Evolutionary conservation across 1,140 invertebrate genomes (phyloP).

Genomic region (Euwallacea similis): DNA sequence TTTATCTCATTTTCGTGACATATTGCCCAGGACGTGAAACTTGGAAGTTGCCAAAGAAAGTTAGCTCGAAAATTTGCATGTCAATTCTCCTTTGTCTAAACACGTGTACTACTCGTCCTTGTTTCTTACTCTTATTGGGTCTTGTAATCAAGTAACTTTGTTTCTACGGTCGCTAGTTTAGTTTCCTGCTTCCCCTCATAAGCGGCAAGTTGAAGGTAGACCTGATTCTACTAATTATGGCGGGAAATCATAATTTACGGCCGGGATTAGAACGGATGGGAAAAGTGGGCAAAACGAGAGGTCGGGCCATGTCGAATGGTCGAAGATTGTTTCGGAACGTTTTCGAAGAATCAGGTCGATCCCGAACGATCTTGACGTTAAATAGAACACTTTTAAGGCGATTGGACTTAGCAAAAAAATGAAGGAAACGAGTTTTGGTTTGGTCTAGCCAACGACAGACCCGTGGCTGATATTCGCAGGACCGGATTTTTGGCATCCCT

Average conservation of each 20-base stretch:
- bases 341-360: not conserved
- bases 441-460: not conserved
- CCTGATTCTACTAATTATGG: conserved; percentile 2
- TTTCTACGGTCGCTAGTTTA: no score
- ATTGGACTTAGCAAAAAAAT: not conserved
- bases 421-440: conserved; percentile 9
- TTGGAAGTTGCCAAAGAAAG: not conserved
- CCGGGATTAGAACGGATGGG: not conserved
- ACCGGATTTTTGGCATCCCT: conserved; percentile 15
- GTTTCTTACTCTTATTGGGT: no score
- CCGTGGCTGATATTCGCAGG: not conserved
- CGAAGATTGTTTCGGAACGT: conserved; percentile 11
- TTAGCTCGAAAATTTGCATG: not conserved
- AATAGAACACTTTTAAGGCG: not conserved
- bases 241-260: not conserved
- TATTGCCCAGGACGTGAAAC: not conserved
- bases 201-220: no score
- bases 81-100: conserved; percentile 1
- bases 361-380: not conserved
- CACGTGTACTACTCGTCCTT: not conserved
- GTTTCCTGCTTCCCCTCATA: no score
- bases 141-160: no score
- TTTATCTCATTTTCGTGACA: not conserved
- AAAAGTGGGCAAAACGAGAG: conserved; percentile 2
- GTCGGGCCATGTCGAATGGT: not conserved